Evolutionary conservation across 2,797 vertebrate species (phyloP), one percentile per base, ranked within the genome.

Genomic region (Molossus alvarezi): DNA sequence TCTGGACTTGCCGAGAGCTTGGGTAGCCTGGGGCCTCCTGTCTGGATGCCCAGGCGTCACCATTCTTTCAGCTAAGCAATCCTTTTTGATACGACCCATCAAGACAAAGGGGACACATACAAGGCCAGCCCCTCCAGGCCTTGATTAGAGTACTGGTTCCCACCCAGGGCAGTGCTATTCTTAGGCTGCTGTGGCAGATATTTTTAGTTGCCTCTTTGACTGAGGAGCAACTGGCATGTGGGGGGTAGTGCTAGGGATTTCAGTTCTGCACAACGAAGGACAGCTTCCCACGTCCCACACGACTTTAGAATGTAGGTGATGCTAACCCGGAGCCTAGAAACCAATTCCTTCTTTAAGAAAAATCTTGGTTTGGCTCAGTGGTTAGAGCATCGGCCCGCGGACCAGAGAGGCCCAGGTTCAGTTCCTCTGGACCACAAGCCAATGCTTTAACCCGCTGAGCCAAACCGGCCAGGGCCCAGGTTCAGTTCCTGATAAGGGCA

Each of bases 261-360:
- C 48, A 65, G 41, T 23, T 94, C 55, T 87, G 4, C 15, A 37
- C 4, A 90, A 0, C 13, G n/a, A 88, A 53, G 69, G 82, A 75
- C 29, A 64, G 60, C 21, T 45, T 25, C 29, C 14, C 9, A 13
- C 0, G 2, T 71, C 23, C 18, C 62, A 41, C 1, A 10, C 0
- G 25, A 55, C 48, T 80, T 82, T 37, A 79, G 41, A 69, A 64
- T 11, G 60, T 25, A 62, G 37, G 21, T 67, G 84, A 67, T 85
- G 76, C 13, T 33, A 62, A 65, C 25, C 76, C 82, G 60, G 60
- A 88, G 48, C 11, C 45, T 53, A 75, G 83, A 79, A 86, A 11
- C 3, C 21, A 94, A 90, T 67, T 92, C 10, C 17, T 95, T 93
- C 33, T 84, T n/a, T 69, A 69, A 20, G 33, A 69, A 20, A 53